Evolutionary conservation across 1,140 invertebrate genomes (phyloP).

Genomic region (Drosophila teissieri): DNA sequence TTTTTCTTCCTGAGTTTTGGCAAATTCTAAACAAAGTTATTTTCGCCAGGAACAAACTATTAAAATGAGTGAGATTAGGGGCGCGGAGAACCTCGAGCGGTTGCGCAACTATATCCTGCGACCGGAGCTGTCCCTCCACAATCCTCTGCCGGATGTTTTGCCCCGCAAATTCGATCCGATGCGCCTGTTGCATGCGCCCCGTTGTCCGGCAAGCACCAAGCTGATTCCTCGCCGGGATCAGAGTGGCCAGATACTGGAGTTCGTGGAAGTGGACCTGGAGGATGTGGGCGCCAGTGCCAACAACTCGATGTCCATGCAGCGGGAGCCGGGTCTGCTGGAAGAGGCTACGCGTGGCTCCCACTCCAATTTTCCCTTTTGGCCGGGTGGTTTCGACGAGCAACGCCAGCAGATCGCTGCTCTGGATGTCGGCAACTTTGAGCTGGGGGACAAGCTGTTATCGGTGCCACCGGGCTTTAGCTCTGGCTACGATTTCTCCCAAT

Average conservation of each 20-base stretch:
- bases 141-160: slow-evolving; percentile 73
- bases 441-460: slow-evolving; percentile 87
- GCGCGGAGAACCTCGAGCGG: slow-evolving; percentile 63
- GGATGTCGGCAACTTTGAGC: slow-evolving; percentile 81
- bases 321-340: slow-evolving; percentile 87
- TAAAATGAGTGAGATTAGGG: slow-evolving; percentile 50
- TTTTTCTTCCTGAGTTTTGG: slow-evolving; percentile 5
- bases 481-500: slow-evolving; percentile 86
- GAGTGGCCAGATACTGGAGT: slow-evolving; percentile 89
- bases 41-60: neutral
- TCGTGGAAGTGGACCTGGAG: slow-evolving; percentile 88
- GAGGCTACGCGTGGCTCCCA: slow-evolving; percentile 88
- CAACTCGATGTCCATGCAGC: slow-evolving; percentile 91
- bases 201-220: slow-evolving; percentile 69
- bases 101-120: slow-evolving; percentile 72
- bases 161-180: slow-evolving; percentile 67
- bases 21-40: slow-evolving; percentile 15
- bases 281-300: slow-evolving; percentile 88
- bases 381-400: slow-evolving; percentile 90
- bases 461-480: slow-evolving; percentile 88
- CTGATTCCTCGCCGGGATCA: slow-evolving; percentile 88
- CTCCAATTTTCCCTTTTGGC: slow-evolving; percentile 92
- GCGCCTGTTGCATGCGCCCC: slow-evolving; percentile 72
- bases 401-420: slow-evolving; percentile 66
- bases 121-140: slow-evolving; percentile 72